Evolutionary conservation across 2,797 vertebrate genomes (phyloP), one percentile per base, ranked within the genome.

Genomic region (Sitta carolinensis): DNA sequence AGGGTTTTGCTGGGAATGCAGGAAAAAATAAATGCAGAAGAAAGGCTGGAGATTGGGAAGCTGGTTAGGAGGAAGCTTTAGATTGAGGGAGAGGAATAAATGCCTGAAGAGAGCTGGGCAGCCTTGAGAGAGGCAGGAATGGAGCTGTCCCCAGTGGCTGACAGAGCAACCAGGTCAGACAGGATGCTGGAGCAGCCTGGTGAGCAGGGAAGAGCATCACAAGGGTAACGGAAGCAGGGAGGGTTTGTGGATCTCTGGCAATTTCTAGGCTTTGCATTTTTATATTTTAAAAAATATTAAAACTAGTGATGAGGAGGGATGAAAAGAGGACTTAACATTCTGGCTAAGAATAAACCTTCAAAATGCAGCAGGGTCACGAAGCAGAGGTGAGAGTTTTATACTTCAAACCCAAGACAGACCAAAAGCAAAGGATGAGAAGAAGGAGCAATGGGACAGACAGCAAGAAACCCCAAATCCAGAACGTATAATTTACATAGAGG

Each of bases 401-500:
- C 27, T 22, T 42, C 16, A 73, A 63, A 64, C 21, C 18, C 20
- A 29, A 26, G 30, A 38, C 0, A 22, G 40, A 36, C 42, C 29
- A 62, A 90, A 90, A 59, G 17, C 62, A 36, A 61, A 52, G 38
- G 45, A n/a, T 0, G 0, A 63, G 30, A 74, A 51, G 7, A 40
- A 32, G 34, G 38, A 69, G 32, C 57, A 73, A 5, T 7, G 4
- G 48, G 2, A 26, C 30, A 1, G 9, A 57, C 20, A 81, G 67
- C 58, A 67, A 57, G 36, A 36, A 85, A 66, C 16, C n/a, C 59
- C 58, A 40, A 23, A 34, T 8, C n/a, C 13, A 22, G 38, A 67
- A 50, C 0, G 36, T 26, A 2, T 23, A 7, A 43, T 72, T 69
- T 36, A 30, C 1, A 0, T 4, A 22, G 6, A 27, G 36, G 58